Conservation (phyloP, 2,888 invertebrate genomes). For the Physocephala rufipes region DNA sequence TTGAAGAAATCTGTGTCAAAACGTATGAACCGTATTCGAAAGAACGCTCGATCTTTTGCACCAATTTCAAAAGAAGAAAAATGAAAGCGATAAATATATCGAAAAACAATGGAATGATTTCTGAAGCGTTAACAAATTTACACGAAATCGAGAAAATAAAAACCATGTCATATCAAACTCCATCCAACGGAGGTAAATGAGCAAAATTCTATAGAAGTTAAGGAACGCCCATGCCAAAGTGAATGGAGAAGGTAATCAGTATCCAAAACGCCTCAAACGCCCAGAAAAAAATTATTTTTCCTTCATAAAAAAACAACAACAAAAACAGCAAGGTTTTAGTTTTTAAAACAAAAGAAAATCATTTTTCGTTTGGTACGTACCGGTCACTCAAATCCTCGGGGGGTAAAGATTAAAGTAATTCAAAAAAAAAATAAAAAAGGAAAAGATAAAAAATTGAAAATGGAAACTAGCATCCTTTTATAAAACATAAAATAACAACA, state of each 20-base stretch:
- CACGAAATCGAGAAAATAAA: constrained; percentile 22
- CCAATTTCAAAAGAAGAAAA: too few species aligned
- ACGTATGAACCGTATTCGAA: background rate
- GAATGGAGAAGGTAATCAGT: background rate
- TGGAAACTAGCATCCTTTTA: background rate
- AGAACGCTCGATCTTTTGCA: background rate
- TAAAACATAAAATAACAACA: constrained; percentile 1
- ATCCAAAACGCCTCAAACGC: constrained; percentile 2
- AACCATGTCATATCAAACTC: background rate
- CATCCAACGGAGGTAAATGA: background rate
- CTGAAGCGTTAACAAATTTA: constrained; percentile 28
- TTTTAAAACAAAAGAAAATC: background rate
- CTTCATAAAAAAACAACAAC: background rate
- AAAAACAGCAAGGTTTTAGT: background rate
- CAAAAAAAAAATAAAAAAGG: constrained; percentile 8
- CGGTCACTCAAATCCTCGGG: background rate
- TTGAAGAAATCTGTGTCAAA: constrained; percentile 12
- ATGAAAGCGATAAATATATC: too few species aligned
- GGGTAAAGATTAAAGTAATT: constrained; percentile 8
- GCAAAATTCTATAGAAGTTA: background rate
- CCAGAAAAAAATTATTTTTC: background rate
- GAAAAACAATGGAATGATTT: too few species aligned
- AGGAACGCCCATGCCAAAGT: background rate
- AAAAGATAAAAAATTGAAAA: too few species aligned
- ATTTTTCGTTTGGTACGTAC: background rate